phyloP scores from a whole-genome alignment of 30 jellyfish, hydroid and myxozoan genomes.

The Cassiopea andromeda region DNA sequence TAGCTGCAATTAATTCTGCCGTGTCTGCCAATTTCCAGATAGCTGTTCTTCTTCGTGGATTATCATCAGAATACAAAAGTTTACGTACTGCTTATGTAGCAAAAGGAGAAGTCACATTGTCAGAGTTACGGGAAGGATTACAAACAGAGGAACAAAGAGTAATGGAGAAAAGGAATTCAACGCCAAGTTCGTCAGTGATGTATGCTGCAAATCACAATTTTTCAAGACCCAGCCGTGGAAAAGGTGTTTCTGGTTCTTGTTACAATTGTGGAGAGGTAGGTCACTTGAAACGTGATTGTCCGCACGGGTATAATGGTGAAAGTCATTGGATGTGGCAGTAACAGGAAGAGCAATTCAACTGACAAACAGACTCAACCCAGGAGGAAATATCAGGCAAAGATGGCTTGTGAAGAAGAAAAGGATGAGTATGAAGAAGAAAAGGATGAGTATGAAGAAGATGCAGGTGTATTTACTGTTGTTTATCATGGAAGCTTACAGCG shows the following conservation, averaged over 20 bases:
- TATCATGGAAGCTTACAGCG: slow-evolving; percentile 1
- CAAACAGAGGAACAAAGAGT: background rate
- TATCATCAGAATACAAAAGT: background rate
- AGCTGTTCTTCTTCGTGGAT: background rate
- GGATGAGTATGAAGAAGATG: background rate
- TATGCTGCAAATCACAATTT: background rate
- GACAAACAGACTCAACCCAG: background rate
- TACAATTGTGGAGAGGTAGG: slow-evolving; percentile 17
- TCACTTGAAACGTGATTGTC: slow-evolving; percentile 12
- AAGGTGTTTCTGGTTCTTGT: background rate
- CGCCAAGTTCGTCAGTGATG: background rate
- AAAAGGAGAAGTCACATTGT: background rate
- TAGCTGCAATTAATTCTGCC: background rate
- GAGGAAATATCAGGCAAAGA: background rate
- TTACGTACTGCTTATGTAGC: background rate
- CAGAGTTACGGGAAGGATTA: background rate
- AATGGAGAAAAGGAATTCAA: background rate
- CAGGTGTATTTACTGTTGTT: background rate
- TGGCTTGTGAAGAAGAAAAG: background rate
- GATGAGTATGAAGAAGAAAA: background rate
- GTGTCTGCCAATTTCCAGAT: background rate
- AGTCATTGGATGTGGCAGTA: background rate
- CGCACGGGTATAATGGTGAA: background rate
- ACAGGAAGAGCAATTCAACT: background rate
- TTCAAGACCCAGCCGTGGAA: background rate